These are phyloP conservation scores for Threskiornis aethiopicus DNA, from an alignment of 2,797 vertebrate genomes.

Conservation along the genomic window DNA sequence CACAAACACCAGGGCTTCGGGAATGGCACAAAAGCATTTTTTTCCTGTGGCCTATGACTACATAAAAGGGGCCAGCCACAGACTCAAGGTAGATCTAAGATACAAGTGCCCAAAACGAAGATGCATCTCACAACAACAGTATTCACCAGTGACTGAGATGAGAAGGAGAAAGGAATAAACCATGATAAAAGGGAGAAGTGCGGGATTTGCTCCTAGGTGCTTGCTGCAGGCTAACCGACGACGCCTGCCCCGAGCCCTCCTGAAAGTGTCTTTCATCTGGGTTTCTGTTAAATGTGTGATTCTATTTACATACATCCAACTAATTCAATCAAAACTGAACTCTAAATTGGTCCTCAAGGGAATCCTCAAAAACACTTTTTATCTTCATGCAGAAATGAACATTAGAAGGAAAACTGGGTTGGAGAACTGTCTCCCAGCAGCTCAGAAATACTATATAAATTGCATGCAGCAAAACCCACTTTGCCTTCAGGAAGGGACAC, in stretches of 20 bases:
- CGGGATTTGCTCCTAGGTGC: constrained; percentile 5
- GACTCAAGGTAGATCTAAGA: not conserved
- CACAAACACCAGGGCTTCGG: not conserved
- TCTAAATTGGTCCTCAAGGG: constrained; percentile 64
- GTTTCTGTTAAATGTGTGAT: not conserved
- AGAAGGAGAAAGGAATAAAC: not conserved
- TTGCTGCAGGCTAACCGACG: constrained; percentile 19
- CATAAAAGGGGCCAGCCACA: not conserved
- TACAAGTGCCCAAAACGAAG: not conserved
- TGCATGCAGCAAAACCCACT: not conserved
- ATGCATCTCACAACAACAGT: not conserved
- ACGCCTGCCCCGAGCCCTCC: not conserved
- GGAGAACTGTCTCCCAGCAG: not conserved
- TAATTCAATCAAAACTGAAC: constrained; percentile 66
- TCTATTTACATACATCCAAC: constrained; percentile 57
- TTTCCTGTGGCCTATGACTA: not conserved
- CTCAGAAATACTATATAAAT: not conserved
- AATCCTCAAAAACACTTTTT: constrained; percentile 44
- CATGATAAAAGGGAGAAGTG: not conserved
- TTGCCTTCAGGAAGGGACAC: not conserved
- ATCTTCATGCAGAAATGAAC: constrained; percentile 40
- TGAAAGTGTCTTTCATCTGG: constrained; percentile 44
- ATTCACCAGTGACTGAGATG: not conserved
- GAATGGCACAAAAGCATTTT: not conserved
- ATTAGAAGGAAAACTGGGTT: constrained; percentile 32